Base-by-base conservation (phyloP, 2,888 invertebrate species). In the Chromoteleia sp. region DNA sequence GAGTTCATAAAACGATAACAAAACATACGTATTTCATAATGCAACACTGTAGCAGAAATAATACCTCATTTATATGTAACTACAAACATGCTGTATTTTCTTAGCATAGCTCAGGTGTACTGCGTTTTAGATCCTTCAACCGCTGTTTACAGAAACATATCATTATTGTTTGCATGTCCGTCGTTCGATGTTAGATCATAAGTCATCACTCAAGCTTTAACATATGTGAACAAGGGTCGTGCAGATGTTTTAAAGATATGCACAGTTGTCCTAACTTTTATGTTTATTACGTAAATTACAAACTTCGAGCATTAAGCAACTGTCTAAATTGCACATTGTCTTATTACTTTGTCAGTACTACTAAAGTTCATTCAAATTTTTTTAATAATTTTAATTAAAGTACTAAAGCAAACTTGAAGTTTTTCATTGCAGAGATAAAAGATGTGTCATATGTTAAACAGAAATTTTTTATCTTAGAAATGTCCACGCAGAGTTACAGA, bases 41-140 rank as follows among this genome's bases (percentile, higher is more conserved):
- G 8, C 12, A 39, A 41, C 25, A 59, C 14, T 17, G 14, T 61
- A 12, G 33, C 0, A 8, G 17, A 50, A 50, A 15, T 63, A 63
- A 63, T 63, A 21, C 4, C 21, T 36, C 48, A 48, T 48, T 48
- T 63, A 63, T 63, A 36, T 63, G 63, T 48, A 48, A 63, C 48
- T 36, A 63, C 36, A 50, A 63, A 48, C 63, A 48, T 21, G 14
- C 6, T n/a, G 14, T 63, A 48, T 63, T 63, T 63, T 63, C 63
- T 63, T 63, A 48, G 21, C 48, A 30, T 48, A 36, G 45, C 63
- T 48, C 63, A 63, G 63, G 63, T 63, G 48, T 36, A 21, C 63
- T 17, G 1, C 14, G 48, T 48, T 63, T 36, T 30, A 33, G 48
- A 63, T 48, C 63, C 33, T 50, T 36, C 63, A 48, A 36, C 21